Base-by-base conservation (phyloP, 2,113 vertebrate genomes). In the Oncorhynchus clarkii region DNA sequence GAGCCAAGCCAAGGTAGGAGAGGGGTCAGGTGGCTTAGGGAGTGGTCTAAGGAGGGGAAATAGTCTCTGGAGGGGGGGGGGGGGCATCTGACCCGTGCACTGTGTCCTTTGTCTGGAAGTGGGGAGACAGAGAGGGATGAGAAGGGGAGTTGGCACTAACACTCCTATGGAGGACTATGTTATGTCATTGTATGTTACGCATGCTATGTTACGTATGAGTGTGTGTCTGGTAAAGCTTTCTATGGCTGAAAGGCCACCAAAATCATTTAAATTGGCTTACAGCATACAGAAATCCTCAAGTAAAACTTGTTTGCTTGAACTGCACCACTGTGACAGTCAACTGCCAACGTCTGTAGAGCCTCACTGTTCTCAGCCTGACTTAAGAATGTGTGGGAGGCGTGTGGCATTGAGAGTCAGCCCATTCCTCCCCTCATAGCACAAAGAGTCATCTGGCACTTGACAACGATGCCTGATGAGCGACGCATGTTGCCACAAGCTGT, bases 371-470 rank as follows among this genome's bases (percentile, higher is more conserved):
- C 73, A 20, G 73, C 74, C 84, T 80, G 89, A 83, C 85, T 90
- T 84, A 72, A 80, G 84, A 86, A 89, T 85, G 79, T 49, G 79
- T n/a, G 84, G 81, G 81, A 80, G 81, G 77, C 78, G 74, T 82
- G 88, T 85, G 83, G 84, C 86, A 82, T 77, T 82, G 80, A 84
- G 80, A 84, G 83, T 80, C 80, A 66, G 79, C 57, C 79, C 84
- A 87, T 88, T 85, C 78, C 85, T 81, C 73, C 49, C 12, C 75
- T 78, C 78, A 83, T 73, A 87, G 77, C 81, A 83, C 83, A 89
- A 84, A 88, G 75, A 90, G 89, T 85, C 87, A 91, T 90, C 84
- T 90, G 87, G 83, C 85, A 84, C 87, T 86, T 87, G 85, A 88
- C 86, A 89, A 74, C 77, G 70, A 88, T 88, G 82, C 77, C 79